These are phyloP conservation scores for Raja brachyura DNA, from an alignment of 2,113 vertebrate species.

Conservation along the genomic window DNA sequence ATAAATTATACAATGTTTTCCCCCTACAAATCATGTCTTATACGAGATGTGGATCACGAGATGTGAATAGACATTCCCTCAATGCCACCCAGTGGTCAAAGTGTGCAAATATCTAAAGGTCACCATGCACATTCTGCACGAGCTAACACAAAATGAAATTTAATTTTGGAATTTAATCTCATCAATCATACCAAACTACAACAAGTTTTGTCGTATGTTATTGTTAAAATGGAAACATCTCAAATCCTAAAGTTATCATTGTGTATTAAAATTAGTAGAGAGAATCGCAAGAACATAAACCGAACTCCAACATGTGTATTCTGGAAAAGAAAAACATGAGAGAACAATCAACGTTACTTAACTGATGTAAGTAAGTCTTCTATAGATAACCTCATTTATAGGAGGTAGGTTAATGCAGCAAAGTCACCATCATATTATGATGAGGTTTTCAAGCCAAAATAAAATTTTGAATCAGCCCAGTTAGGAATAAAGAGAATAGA, in stretches of 20 bases:
- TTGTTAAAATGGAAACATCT: neutral
- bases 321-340: too few species aligned
- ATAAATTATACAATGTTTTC: neutral
- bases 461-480: neutral
- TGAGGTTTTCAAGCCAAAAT: neutral
- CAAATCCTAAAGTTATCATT: neutral
- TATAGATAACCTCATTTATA: neutral
- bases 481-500: neutral
- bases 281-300: neutral
- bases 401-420: neutral
- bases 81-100: conserved; percentile 18
- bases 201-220: too few species aligned
- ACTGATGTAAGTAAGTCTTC: too few species aligned
- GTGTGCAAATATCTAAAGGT: neutral
- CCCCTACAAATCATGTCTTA: neutral
- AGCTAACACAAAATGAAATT: neutral
- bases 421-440: neutral
- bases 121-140: neutral
- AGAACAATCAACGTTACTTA: too few species aligned
- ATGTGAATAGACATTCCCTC: neutral
- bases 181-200: neutral
- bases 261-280: too few species aligned
- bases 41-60: neutral
- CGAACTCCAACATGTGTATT: too few species aligned
- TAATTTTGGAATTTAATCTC: neutral